Conservation (phyloP, 2,797 vertebrate species). For the Eurystomus glaucurus region DNA sequence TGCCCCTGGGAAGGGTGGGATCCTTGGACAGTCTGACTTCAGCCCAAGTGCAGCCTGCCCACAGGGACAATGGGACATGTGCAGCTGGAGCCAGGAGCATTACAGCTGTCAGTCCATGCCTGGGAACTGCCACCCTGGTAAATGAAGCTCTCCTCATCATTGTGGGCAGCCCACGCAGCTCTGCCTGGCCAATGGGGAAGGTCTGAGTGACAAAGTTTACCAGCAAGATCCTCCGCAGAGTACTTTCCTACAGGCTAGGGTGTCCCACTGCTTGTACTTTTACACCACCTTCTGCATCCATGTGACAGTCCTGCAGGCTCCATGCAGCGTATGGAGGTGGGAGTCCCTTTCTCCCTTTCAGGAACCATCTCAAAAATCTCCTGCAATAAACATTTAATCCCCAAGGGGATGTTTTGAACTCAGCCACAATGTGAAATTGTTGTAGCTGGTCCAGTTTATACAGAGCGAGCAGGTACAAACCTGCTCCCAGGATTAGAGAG, state of each 20-base stretch:
- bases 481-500: slow-evolving; percentile 81
- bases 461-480: slow-evolving; percentile 79
- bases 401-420: slow-evolving; percentile 73
- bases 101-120: neutral
- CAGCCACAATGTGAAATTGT: slow-evolving; percentile 65
- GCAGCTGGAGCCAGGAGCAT: neutral
- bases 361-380: slow-evolving; percentile 57
- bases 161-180: neutral
- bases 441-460: slow-evolving; percentile 72
- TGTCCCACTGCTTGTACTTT: accelerated
- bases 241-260: accelerated
- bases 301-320: neutral
- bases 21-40: neutral
- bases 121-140: neutral
- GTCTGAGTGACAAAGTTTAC: neutral
- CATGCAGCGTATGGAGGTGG: neutral
- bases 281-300: accelerated
- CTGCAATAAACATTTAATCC: slow-evolving; percentile 73
- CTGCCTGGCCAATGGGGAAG: neutral
- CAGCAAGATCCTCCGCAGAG: neutral
- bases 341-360: slow-evolving; percentile 35
- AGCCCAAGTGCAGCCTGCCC: neutral
- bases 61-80: accelerated
- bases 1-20: neutral
- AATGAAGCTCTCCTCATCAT: accelerated